Evolutionary conservation across 2,113 vertebrate species (phyloP).

Genomic region (Ochotona princeps): DNA sequence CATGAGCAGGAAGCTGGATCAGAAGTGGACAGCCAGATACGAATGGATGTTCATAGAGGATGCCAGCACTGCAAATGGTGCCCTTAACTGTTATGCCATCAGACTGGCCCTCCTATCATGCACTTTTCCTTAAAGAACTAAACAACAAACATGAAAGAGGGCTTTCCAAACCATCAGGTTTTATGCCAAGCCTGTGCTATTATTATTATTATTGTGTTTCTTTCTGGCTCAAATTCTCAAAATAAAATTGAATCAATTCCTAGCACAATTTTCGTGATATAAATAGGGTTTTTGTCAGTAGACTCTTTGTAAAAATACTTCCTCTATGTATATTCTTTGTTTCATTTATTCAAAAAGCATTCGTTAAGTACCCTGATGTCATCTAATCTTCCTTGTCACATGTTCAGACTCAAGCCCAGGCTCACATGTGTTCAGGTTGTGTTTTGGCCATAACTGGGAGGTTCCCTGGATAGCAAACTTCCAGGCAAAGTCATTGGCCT

Average conservation of each 20-base stretch:
- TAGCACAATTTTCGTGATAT: constrained; percentile 1
- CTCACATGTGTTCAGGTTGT: background rate
- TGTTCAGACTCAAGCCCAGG: background rate
- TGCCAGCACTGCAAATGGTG: too few species aligned
- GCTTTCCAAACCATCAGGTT: background rate
- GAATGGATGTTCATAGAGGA: too few species aligned
- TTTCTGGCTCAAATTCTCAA: constrained; percentile 27
- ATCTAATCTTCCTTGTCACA: background rate
- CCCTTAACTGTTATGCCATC: too few species aligned
- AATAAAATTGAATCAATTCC: constrained; percentile 15
- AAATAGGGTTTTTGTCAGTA: background rate
- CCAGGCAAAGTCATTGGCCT: background rate
- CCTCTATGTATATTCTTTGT: background rate
- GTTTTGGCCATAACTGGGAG: background rate
- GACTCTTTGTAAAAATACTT: constrained; percentile 10
- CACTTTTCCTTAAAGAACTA: background rate
- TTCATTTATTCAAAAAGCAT: background rate
- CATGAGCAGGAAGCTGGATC: too few species aligned
- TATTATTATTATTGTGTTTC: background rate
- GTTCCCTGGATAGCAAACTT: background rate
- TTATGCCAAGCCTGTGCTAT: background rate
- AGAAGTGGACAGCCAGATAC: too few species aligned
- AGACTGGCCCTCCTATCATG: too few species aligned
- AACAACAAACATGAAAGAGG: background rate
- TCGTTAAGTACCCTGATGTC: background rate